These are phyloP conservation scores for Muntiacus muntjak DNA, from an alignment of 2,113 vertebrate genomes.

Conservation along the genomic window DNA sequence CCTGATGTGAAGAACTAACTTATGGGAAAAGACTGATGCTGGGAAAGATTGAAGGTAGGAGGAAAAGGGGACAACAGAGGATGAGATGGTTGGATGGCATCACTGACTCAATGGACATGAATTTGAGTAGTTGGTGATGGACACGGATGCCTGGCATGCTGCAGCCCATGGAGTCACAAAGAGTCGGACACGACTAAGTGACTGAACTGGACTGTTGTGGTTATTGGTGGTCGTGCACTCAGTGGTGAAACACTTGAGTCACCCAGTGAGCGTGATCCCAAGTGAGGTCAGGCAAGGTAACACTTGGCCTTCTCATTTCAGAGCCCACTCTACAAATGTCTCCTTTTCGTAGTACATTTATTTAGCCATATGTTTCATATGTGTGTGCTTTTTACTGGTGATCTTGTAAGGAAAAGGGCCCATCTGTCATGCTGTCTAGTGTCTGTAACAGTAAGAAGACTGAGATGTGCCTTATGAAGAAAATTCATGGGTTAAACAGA, in stretches of 20 bases:
- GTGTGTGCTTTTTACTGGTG: neutral
- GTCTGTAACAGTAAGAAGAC: neutral
- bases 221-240: fast-evolving
- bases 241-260: neutral
- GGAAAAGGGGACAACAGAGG: neutral
- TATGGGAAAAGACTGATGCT: neutral
- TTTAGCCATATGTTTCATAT: neutral
- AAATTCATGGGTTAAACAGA: neutral
- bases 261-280: neutral
- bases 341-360: neutral
- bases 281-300: neutral
- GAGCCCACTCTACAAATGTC: neutral
- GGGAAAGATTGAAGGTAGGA: neutral
- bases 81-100: neutral
- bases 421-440: fast-evolving
- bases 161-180: neutral
- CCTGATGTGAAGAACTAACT: neutral
- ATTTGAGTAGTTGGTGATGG: neutral
- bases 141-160: neutral
- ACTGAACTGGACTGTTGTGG: neutral
- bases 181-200: fast-evolving
- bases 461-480: neutral
- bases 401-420: neutral
- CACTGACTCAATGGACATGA: neutral
- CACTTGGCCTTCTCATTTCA: neutral